A percentile compares a stretch with the other conserved stretches of the same genome.
These are phyloP conservation scores for Jacana jacana DNA, from an alignment of 2,113 vertebrate species.

Conservation along the genomic window DNA sequence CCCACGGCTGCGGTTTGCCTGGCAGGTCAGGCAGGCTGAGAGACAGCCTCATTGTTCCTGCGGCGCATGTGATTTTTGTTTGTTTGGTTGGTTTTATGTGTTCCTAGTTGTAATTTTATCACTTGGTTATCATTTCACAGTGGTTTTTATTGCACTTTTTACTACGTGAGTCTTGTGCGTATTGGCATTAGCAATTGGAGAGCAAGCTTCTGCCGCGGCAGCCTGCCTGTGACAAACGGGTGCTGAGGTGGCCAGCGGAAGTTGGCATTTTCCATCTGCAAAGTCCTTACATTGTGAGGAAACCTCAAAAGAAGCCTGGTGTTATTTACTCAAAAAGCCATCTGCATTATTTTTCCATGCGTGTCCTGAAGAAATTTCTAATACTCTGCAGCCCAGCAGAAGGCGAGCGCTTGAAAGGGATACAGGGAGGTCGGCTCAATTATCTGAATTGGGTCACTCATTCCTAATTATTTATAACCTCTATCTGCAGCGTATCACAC, in stretches of 20 bases:
- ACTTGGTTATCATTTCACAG: slow-evolving; percentile 64
- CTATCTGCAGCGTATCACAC: background rate
- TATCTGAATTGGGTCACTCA: background rate
- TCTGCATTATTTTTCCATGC: background rate
- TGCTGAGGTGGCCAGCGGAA: background rate
- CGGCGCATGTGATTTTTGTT: slow-evolving; percentile 31
- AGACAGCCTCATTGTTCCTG: slow-evolving; percentile 48
- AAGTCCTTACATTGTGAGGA: background rate
- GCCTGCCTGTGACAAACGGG: background rate
- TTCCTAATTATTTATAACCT: slow-evolving; percentile 54
- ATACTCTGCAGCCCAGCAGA: background rate
- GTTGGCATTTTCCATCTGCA: background rate
- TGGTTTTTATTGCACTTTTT: slow-evolving; percentile 56
- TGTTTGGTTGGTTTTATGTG: no score
- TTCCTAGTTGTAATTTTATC: slow-evolving; percentile 68
- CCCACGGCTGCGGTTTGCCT: slow-evolving; percentile 53
- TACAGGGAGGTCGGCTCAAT: background rate
- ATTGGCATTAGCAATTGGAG: background rate
- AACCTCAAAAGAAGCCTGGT: background rate
- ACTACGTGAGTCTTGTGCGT: slow-evolving; percentile 39
- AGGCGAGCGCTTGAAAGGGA: background rate
- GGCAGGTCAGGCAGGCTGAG: slow-evolving; percentile 62
- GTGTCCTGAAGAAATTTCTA: background rate
- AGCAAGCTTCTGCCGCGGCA: background rate
- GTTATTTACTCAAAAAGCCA: background rate